A percentile compares a stretch with the other conserved stretches of the same genome.
These are phyloP conservation scores for Atherinosoma microstoma DNA, from an alignment of 2,797 vertebrate genomes.

Conservation along the genomic window DNA sequence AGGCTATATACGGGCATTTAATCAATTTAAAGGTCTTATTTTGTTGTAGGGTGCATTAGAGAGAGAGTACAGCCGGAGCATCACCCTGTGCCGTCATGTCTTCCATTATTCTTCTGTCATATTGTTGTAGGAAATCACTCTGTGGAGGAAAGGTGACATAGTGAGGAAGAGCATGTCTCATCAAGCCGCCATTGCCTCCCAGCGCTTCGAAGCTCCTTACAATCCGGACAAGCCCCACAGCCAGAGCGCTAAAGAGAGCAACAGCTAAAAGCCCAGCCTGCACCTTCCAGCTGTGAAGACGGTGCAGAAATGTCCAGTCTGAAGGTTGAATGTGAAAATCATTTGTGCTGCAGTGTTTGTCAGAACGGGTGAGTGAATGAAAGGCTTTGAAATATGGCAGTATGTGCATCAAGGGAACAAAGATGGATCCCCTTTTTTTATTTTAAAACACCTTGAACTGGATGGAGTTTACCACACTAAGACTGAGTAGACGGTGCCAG, in stretches of 20 bases:
- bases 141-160: slow-evolving; percentile 98
- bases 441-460: not conserved
- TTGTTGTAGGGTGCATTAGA: not conserved
- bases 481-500: not conserved
- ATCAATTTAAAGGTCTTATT: not conserved
- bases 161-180: slow-evolving; percentile 99
- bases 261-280: not conserved
- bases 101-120: not conserved
- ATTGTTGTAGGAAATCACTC: slow-evolving; percentile 91
- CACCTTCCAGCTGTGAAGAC: not conserved
- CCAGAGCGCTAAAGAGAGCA: not conserved
- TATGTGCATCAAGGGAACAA: not conserved
- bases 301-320: not conserved
- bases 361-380: not conserved
- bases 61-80: not conserved
- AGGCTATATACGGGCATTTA: too few species aligned
- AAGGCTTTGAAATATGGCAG: not conserved
- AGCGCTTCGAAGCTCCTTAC: slow-evolving; percentile 89
- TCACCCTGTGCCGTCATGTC: not conserved
- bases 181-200: slow-evolving; percentile 94
- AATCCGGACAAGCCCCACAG: not conserved
- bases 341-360: slow-evolving; percentile 1
- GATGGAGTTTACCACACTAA: not conserved
- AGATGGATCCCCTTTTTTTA: not conserved
- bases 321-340: not conserved